Conservation (phyloP, 1,140 invertebrate species). For the Tribolium castaneum region DNA sequence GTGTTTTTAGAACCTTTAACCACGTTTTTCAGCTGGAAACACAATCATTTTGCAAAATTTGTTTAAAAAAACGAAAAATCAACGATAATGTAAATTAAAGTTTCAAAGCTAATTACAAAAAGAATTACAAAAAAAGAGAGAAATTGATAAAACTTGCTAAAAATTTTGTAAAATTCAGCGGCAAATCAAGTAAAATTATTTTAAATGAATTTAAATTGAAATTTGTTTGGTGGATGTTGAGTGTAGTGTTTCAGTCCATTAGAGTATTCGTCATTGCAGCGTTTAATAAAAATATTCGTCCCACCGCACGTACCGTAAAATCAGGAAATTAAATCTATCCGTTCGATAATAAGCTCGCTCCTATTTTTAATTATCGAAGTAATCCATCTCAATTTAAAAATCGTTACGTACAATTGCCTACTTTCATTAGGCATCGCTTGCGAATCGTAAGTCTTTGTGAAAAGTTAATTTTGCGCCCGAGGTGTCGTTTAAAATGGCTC, state of each 20-base stretch:
- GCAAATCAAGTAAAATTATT: background rate
- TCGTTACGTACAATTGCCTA: background rate
- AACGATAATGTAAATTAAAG: too few species aligned
- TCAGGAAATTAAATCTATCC: slow-evolving; percentile 4
- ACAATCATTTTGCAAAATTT: too few species aligned
- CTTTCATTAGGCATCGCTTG: background rate
- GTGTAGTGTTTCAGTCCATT: background rate
- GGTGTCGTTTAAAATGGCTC: background rate
- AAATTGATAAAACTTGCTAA: too few species aligned
- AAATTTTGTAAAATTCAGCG: too few species aligned
- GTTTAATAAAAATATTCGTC: background rate
- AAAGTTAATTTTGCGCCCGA: background rate
- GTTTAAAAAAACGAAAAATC: too few species aligned
- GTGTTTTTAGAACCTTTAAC: too few species aligned
- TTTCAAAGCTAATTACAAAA: too few species aligned
- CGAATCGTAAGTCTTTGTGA: background rate
- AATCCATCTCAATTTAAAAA: slow-evolving; percentile 25
- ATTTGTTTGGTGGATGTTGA: too few species aligned
- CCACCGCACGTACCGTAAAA: background rate
- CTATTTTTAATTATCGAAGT: slow-evolving; percentile 5
- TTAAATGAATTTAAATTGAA: too few species aligned
- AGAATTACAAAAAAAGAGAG: too few species aligned
- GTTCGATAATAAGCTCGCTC: background rate
- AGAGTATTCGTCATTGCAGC: background rate
- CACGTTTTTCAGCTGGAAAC: too few species aligned